phyloP scores from a whole-genome alignment of 2,113 vertebrate species.

The Lepus timidus region DNA sequence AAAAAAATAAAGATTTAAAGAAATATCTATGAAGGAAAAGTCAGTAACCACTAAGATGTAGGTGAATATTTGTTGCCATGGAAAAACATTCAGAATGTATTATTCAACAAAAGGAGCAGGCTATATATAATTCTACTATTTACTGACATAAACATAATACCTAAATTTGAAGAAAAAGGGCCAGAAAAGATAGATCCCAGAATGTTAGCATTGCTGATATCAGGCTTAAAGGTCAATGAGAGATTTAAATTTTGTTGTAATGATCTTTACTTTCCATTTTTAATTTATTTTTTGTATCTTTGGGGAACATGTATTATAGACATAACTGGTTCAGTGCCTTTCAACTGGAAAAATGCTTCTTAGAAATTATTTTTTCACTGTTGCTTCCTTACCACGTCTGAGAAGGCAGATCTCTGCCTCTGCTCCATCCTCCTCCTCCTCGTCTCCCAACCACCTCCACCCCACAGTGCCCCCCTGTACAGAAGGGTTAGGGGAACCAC shows the following conservation, averaged over 20 bases:
- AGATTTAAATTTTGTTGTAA: background rate
- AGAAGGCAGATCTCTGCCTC: fast-evolving
- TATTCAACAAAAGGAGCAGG: background rate
- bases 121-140: too few species aligned
- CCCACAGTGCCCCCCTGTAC: background rate
- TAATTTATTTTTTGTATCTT: background rate
- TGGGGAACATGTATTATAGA: background rate
- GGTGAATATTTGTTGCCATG: background rate
- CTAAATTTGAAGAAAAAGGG: background rate
- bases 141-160: background rate
- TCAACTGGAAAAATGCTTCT: background rate
- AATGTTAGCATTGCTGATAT: background rate
- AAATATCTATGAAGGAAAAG: background rate
- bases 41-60: background rate
- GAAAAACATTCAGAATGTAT: background rate
- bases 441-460: fast-evolving
- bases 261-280: background rate
- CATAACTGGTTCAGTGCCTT: background rate
- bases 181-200: background rate
- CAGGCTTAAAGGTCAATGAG: background rate
- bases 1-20: background rate
- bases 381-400: background rate
- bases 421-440: fast-evolving
- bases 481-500: background rate
- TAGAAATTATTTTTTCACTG: background rate